Conservation (phyloP, 2,888 invertebrate species). For the Pasiphila rectangulata region DNA sequence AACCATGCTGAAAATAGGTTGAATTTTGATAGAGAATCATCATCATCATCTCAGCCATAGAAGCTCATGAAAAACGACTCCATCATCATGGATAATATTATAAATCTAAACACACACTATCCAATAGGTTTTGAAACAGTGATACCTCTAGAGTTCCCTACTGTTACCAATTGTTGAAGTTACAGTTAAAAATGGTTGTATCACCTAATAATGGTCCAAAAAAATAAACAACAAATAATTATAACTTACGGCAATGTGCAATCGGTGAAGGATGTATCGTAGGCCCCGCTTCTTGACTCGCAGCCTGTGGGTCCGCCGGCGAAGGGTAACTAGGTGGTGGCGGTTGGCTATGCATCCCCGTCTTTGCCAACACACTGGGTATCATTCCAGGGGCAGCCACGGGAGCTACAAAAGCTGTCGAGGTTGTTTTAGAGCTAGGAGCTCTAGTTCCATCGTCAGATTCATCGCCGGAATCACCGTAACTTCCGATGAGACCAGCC, state of each 20-base stretch:
- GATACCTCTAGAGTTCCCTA: too few relatives aligned
- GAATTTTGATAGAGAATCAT: neutral
- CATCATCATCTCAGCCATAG: too few relatives aligned
- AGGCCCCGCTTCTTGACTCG: slow-evolving; percentile 7
- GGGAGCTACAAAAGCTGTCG: slow-evolving; percentile 4
- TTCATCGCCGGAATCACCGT: slow-evolving; percentile 71
- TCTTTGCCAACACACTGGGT: slow-evolving; percentile 15
- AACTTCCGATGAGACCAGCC: slow-evolving; percentile 61
- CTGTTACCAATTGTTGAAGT: neutral
- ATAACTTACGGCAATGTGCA: slow-evolving; percentile 67
- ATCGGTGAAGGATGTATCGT: slow-evolving; percentile 66
- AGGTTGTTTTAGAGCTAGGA: slow-evolving; percentile 1
- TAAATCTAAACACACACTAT: too few relatives aligned
- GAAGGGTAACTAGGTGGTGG: slow-evolving; percentile 6
- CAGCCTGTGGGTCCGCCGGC: neutral
- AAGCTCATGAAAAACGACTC: too few relatives aligned
- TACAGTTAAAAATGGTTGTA: neutral
- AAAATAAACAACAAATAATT: slow-evolving; percentile 1
- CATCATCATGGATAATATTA: too few relatives aligned
- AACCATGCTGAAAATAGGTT: slow-evolving; percentile 73
- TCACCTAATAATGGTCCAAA: neutral
- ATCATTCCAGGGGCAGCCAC: slow-evolving; percentile 19
- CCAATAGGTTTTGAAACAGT: too few relatives aligned
- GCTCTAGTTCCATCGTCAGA: slow-evolving; percentile 48
- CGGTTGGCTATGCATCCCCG: slow-evolving; percentile 18